Base-by-base conservation (phyloP, 2,888 invertebrate species). In the Hydriomena furcata region DNA sequence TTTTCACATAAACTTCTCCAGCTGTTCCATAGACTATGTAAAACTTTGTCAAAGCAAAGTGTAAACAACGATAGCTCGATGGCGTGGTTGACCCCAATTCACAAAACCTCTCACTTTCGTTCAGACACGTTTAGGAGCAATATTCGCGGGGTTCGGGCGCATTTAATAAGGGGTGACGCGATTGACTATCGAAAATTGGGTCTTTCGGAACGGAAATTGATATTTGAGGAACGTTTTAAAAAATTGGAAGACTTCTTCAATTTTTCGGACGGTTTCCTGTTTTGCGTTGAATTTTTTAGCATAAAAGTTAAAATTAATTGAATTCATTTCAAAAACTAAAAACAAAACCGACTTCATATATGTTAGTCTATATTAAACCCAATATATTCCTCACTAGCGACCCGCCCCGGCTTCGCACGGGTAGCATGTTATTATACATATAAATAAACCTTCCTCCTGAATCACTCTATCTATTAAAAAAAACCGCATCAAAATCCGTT, bases 1-100 rank as follows among this genome's bases (percentile, higher is more conserved):
- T 2, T 4, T 2, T 17, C 8, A 8, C 7, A 12, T 21, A 12
- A 12, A 25, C 23, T 21, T 28, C 17, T 31, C 31, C 30, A 42
- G 36, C 42, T 6, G 23, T 1, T 24, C 10, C 7, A 8, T 1
- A 10, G 12, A 25, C 25, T n/a, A n/a, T n/a, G 11, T 31, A 24
- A 63, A 63, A 60, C 63, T 64, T 57, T 55, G 54, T 50, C 60
- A 58, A 58, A 63, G 56, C 62, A 58, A 65, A 70, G 65, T 66
- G 71, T 72, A 71, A 74, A 73, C 71, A 72, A 66, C 65, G 66
- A 65, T 65, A 68, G 60, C 61, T 61, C 68, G 68, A 71, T 71
- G 71, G 67, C 71, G 68, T 60, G 68, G 67, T 63, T 55, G 67
- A 56, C 66, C 65, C 70, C 61, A 66, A 65, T 68, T 61, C 61